Base-by-base conservation (phyloP, 2,888 invertebrate species). In the Synergus umbraculus region DNA sequence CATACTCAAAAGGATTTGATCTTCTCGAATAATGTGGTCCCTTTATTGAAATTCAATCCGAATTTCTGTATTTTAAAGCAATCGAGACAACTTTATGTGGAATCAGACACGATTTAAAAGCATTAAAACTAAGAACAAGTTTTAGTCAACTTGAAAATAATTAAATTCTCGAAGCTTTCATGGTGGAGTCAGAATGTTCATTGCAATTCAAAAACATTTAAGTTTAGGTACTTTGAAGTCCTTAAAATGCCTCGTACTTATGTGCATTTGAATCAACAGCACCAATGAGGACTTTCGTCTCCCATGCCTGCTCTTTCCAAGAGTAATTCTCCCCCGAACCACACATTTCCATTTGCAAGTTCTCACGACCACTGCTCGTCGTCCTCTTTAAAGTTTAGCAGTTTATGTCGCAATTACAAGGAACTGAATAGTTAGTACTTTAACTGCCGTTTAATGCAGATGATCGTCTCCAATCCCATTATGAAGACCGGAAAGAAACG, bases 371-470 rank as follows among this genome's bases (percentile, higher is more conserved):
- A 69, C 29, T 46, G 29, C 69, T 69, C 49, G 46, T 49, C 69
- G 69, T 69, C 46, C 69, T 69, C 69, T 69, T 69, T 69, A 69
- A 69, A 69, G 69, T 69, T 69, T 69, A 69, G 69, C 69, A 69
- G 69, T 69, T 69, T 69, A 69, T 69, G 69, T 69, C 69, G 69
- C 69, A 69, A 69, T 69, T 69, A 69, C 69, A 69, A 69, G 69
- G 69, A 69, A 69, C 69, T 69, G 69, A 69, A 69, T 69, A 69
- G 69, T 69, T 69, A 69, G 69, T 69, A 69, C 49, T 69, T 69
- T 69, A 69, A 69, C 69, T 69, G 69, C 69, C 69, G 69, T 69
- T 69, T 69, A 69, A 69, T 69, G 69, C 46, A 69, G 69, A 69
- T 69, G 69, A 69, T 69, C 69, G 37, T 44, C 69, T 69, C 29